Evolutionary conservation across 2,888 invertebrate species (phyloP).

Genomic region (Xestia sexstrigata): DNA sequence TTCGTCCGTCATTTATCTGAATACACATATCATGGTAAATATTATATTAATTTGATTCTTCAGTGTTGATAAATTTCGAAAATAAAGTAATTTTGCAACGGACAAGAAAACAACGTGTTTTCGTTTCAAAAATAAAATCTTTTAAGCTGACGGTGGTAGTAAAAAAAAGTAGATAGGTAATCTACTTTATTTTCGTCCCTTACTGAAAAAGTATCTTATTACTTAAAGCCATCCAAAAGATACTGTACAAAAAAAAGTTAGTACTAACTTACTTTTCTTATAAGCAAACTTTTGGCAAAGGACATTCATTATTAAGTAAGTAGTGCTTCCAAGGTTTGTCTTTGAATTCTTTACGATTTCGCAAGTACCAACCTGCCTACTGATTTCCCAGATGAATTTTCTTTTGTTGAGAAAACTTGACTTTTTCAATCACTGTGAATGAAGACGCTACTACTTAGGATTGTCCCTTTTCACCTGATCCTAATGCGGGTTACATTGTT

Average conservation of each 20-base stretch:
- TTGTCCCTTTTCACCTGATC: not conserved
- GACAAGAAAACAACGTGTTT: not conserved
- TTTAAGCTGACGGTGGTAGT: not conserved
- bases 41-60: not conserved
- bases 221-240: constrained; percentile 15
- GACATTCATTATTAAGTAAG: constrained; percentile 55
- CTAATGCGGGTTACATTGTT: not conserved
- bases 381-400: constrained; percentile 62
- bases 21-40: no score
- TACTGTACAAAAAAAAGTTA: constrained; percentile 5
- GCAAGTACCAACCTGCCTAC: constrained; percentile 32
- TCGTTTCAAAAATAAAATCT: not conserved
- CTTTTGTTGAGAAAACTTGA: constrained; percentile 63
- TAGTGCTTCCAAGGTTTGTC: constrained; percentile 36
- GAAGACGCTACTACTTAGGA: constrained; percentile 59
- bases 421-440: constrained; percentile 74
- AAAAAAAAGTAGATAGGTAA: not conserved
- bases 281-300: constrained; percentile 33
- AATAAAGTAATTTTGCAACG: not conserved
- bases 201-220: constrained; percentile 13
- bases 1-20: no score
- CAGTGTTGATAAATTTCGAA: not conserved
- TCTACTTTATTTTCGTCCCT: not conserved
- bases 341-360: constrained; percentile 59
- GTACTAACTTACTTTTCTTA: constrained; percentile 31